Evolutionary conservation across 2,113 vertebrate genomes (phyloP).

Genomic region (crab-eating macaque (Macaca fascicularis)): T2T-MFA8v1.1 NC_088376.1:201358001-201358500

Average conservation of each 20-base stretch:
- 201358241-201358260: not conserved
- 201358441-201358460: too few species aligned
- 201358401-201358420: fast-evolving
- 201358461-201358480: too few species aligned
- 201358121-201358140: not conserved
- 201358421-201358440: too few species aligned
- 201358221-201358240: not conserved
- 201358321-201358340: too few species aligned
- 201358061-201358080: not conserved
- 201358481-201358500: too few species aligned
- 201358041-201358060: not conserved
- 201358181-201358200: not conserved
- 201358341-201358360: too few species aligned
- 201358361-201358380: too few species aligned
- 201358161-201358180: not conserved
- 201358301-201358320: too few species aligned
- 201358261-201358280: too few species aligned
- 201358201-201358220: not conserved
- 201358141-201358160: not conserved
- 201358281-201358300: too few species aligned
- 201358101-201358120: not conserved
- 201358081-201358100: not conserved
- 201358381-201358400: too few species aligned
- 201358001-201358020: not conserved
- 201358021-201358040: not conserved